A percentile compares a stretch with the other conserved stretches of the same genome.
phyloP scores from a whole-genome alignment of 2,797 vertebrate species.

The Cossypha dichroa region DNA sequence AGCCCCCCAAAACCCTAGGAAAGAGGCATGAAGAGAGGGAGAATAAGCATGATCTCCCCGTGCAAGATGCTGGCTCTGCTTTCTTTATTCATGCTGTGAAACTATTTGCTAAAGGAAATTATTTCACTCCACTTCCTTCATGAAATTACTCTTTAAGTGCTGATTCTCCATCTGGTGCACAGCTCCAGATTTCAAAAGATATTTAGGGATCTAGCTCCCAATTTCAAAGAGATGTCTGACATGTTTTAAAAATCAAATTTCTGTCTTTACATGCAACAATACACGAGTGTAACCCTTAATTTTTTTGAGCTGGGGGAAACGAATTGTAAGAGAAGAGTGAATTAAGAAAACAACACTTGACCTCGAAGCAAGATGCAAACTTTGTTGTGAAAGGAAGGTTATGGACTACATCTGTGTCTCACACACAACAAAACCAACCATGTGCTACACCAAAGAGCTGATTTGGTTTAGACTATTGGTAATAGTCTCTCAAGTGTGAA shows the following conservation, averaged over 20 bases:
- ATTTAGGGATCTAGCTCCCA: conserved; percentile 7
- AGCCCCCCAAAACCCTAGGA: neutral
- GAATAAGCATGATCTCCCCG: neutral
- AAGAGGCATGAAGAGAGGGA: neutral
- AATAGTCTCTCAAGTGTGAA: neutral
- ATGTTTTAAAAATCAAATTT: neutral
- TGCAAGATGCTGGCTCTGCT: conserved; percentile 10
- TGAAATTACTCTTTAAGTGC: conserved; percentile 15
- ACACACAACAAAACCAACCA: neutral
- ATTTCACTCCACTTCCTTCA: neutral
- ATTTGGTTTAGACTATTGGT: neutral
- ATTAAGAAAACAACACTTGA: neutral
- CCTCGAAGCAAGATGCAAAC: neutral
- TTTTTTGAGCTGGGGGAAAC: neutral
- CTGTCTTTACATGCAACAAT: neutral
- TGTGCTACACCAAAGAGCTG: neutral
- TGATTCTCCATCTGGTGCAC: conserved; percentile 39
- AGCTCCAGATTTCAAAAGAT: neutral
- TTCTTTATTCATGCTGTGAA: conserved; percentile 12
- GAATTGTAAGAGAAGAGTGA: neutral
- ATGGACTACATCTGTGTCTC: neutral
- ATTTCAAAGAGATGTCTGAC: neutral
- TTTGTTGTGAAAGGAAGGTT: neutral
- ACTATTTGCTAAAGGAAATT: conserved; percentile 41
- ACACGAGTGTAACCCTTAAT: neutral